phyloP scores from a whole-genome alignment of 2,113 vertebrate species.

The Dasyprocta punctata region DNA sequence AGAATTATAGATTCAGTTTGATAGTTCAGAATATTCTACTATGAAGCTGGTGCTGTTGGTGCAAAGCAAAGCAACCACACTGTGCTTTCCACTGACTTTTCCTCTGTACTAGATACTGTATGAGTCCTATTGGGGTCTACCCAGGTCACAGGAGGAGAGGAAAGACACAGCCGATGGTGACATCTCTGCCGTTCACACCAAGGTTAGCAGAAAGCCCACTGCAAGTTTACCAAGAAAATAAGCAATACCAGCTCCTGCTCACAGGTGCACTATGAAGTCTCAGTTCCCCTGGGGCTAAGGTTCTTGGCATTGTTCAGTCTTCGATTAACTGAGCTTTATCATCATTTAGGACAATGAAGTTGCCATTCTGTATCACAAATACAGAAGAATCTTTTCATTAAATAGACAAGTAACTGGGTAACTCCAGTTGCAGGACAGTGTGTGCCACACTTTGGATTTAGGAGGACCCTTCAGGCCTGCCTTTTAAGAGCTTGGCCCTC shows the following conservation, averaged over 20 bases:
- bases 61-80: not conserved
- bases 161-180: not conserved
- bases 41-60: not conserved
- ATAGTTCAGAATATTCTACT: not conserved
- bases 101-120: not conserved
- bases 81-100: too few species aligned
- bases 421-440: not conserved
- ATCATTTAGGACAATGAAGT: not conserved
- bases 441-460: not conserved
- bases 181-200: not conserved
- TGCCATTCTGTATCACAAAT: not conserved
- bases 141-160: not conserved
- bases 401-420: not conserved
- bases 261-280: not conserved
- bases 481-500: not conserved
- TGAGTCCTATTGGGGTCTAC: constrained; percentile 17
- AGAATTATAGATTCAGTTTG: not conserved
- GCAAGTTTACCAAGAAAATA: constrained; percentile 35
- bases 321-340: constrained; percentile 3
- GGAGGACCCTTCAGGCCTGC: not conserved
- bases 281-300: not conserved
- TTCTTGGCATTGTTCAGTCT: constrained; percentile 17
- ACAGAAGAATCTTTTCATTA: not conserved
- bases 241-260: not conserved
- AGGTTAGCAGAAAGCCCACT: not conserved